Evolutionary conservation across 2,113 vertebrate genomes (phyloP).

Genomic region (Oncorhynchus masou): DNA sequence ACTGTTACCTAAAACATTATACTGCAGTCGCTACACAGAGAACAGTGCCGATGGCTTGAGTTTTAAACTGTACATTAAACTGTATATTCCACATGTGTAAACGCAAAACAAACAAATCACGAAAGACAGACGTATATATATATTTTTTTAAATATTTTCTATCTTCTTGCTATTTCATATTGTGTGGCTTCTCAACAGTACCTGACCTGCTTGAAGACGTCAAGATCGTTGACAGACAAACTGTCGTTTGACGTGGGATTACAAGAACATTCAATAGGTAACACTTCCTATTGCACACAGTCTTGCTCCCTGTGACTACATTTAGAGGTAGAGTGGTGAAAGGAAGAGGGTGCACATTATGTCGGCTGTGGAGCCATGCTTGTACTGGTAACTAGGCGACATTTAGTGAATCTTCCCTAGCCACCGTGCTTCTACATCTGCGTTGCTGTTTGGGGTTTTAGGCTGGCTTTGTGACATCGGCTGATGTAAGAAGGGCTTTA

Average conservation of each 20-base stretch:
- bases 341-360: not conserved
- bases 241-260: constrained; percentile 96
- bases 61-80: too few species aligned
- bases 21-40: too few species aligned
- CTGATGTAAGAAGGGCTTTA: too few species aligned
- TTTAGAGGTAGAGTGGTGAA: not conserved
- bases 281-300: not conserved
- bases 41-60: too few species aligned
- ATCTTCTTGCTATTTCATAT: not conserved
- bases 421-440: too few species aligned
- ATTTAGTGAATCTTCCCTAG: not conserved
- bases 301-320: not conserved
- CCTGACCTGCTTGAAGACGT: constrained; percentile 94
- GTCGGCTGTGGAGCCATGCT: not conserved
- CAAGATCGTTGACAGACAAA: constrained; percentile 95
- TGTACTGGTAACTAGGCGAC: not conserved
- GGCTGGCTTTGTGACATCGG: too few species aligned
- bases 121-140: not conserved
- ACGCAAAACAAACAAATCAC: not conserved
- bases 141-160: not conserved
- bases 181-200: constrained; percentile 75
- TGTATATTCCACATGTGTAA: too few species aligned
- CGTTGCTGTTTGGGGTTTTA: too few species aligned
- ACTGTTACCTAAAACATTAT: too few species aligned
- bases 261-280: constrained; percentile 89